Evolutionary conservation across 1,140 invertebrate species (phyloP).

Genomic region (Rhyzopertha dominica): DNA sequence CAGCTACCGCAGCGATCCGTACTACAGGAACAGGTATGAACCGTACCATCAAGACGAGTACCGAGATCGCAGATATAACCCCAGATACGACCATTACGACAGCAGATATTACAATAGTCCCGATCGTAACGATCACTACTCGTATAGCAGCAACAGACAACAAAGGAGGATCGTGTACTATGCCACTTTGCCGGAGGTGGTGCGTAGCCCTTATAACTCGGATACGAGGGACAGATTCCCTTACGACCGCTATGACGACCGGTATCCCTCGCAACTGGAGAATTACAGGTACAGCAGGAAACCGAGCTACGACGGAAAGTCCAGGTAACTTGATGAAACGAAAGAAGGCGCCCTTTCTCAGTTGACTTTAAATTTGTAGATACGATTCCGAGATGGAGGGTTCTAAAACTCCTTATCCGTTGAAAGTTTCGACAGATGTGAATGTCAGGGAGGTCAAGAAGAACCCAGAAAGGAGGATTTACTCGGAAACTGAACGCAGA

Average conservation of each 20-base stretch:
- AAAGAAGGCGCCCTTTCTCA: no score
- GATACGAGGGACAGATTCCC: conserved; percentile 25
- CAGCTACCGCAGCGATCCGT: no score
- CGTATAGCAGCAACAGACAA: conserved; percentile 23
- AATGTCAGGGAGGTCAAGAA: conserved; percentile 38
- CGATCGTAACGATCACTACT: conserved; percentile 3
- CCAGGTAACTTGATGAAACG: no score
- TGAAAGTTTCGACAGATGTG: conserved; percentile 37
- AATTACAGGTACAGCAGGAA: conserved; percentile 15
- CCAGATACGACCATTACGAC: conserved; percentile 15
- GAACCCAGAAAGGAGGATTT: conserved; percentile 39
- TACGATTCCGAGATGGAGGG: conserved; percentile 10
- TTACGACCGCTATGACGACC: conserved; percentile 27
- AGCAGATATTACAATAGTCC: conserved; percentile 9
- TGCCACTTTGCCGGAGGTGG: conserved; percentile 49
- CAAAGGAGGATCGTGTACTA: conserved; percentile 49
- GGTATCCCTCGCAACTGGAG: conserved; percentile 14
- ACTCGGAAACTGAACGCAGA: conserved; percentile 35
- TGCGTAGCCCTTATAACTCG: conserved; percentile 42
- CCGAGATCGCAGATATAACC: conserved; percentile 7
- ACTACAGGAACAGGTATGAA: no score
- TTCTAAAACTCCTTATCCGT: conserved; percentile 27
- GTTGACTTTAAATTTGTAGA: no score
- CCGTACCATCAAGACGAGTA: neutral
- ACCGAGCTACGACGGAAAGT: conserved; percentile 24